Conservation (phyloP, 2,113 vertebrate species). For the Prochilodus magdalenae region DNA sequence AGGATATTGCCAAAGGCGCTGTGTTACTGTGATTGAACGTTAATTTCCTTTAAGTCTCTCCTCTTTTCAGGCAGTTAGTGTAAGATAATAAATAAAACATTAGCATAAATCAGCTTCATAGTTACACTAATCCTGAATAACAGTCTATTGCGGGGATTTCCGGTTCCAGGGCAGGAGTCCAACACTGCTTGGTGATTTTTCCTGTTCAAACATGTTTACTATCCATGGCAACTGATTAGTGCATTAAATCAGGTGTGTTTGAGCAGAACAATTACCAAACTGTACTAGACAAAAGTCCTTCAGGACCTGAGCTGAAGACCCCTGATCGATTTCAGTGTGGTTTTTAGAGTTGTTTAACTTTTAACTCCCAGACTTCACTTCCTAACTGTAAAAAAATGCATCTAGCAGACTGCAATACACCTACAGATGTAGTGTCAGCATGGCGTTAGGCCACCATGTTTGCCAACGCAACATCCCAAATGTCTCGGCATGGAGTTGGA, state of each 20-base stretch:
- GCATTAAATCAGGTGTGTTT: no score
- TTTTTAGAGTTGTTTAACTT: not conserved
- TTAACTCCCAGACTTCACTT: not conserved
- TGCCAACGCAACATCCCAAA: no score
- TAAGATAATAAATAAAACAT: not conserved
- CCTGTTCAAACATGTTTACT: not conserved
- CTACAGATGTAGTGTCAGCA: no score
- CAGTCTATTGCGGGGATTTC: not conserved
- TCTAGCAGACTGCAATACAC: no score
- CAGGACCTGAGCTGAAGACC: not conserved
- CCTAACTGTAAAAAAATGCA: no score
- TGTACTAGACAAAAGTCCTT: no score
- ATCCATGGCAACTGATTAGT: not conserved
- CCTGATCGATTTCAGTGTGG: not conserved
- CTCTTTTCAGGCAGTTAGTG: not conserved
- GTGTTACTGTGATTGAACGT: not conserved
- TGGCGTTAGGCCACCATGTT: no score
- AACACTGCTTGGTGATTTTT: not conserved
- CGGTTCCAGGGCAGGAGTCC: not conserved
- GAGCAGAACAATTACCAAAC: no score
- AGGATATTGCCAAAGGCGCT: not conserved
- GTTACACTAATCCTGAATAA: not conserved
- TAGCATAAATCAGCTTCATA: not conserved
- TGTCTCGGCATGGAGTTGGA: no score
- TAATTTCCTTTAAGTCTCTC: slow-evolving; percentile 9